Evolutionary conservation across 2,113 vertebrate species (phyloP).

Genomic region (Probosciger aterrimus): DNA sequence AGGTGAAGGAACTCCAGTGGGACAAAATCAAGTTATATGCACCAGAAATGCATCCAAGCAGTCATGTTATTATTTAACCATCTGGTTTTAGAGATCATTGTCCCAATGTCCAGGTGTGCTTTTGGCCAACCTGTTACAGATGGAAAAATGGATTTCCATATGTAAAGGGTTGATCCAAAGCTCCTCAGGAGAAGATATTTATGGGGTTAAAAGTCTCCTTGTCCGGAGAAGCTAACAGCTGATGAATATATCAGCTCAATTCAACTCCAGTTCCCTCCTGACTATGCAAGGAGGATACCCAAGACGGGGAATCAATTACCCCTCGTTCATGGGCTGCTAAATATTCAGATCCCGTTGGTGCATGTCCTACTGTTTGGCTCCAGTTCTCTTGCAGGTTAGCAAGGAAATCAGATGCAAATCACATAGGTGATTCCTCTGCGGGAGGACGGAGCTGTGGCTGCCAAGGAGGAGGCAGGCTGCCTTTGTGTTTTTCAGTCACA

Average conservation of each 20-base stretch:
- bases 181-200: neutral
- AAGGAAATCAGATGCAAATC: slow-evolving; percentile 44
- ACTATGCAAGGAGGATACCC: neutral
- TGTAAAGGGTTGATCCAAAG: neutral
- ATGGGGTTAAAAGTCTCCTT: neutral
- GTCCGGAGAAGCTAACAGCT: neutral
- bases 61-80: neutral
- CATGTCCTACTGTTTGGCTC: slow-evolving; percentile 24
- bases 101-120: neutral
- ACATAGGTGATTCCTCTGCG: slow-evolving; percentile 32
- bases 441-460: slow-evolving; percentile 24
- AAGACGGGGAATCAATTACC: neutral
- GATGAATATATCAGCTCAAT: neutral
- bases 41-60: neutral
- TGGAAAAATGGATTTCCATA: neutral
- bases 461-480: slow-evolving; percentile 26
- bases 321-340: neutral
- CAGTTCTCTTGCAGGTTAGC: slow-evolving; percentile 10
- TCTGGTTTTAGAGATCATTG: neutral
- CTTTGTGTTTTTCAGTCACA: slow-evolving; percentile 10
- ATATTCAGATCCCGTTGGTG: slow-evolving; percentile 12
- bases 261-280: neutral
- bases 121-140: neutral
- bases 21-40: neutral
- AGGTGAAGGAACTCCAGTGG: neutral